phyloP scores from a whole-genome alignment of 2,113 vertebrate genomes.

The Enhydra lutris region DNA sequence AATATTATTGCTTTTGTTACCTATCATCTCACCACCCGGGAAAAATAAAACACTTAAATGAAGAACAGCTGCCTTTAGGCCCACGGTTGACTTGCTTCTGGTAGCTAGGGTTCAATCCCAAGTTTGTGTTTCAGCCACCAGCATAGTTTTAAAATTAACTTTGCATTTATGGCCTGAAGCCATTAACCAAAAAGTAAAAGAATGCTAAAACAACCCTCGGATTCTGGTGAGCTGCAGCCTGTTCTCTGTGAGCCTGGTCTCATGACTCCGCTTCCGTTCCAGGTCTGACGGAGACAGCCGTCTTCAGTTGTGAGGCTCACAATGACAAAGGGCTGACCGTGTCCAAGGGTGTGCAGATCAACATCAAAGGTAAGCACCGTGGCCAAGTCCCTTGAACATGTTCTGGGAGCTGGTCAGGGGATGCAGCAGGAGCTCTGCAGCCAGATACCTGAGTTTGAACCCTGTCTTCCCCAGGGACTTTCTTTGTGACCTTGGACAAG shows the following conservation, averaged over 20 bases:
- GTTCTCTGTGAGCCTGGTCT: background rate
- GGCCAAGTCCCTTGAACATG: fast-evolving
- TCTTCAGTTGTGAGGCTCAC: conserved; percentile 94
- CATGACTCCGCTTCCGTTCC: background rate
- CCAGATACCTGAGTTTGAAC: no score
- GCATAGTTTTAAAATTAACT: background rate
- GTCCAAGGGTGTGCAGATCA: conserved; percentile 88
- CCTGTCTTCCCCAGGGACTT: background rate
- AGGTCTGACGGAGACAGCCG: conserved; percentile 86
- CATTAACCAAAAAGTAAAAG: background rate
- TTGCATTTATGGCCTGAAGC: background rate
- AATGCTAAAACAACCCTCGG: fast-evolving
- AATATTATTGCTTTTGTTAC: background rate
- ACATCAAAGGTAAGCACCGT: conserved; percentile 90
- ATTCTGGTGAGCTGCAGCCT: background rate
- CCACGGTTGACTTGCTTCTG: background rate
- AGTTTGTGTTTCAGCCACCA: background rate
- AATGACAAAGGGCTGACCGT: conserved; percentile 90
- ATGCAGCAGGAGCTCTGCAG: background rate
- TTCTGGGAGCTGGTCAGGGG: background rate
- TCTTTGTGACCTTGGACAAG: background rate
- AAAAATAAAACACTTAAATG: background rate
- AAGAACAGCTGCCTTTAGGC: background rate
- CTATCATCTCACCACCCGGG: background rate
- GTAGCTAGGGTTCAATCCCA: background rate